Conservation (phyloP, 2,113 vertebrate genomes). For the Hystrix brachyura region DNA sequence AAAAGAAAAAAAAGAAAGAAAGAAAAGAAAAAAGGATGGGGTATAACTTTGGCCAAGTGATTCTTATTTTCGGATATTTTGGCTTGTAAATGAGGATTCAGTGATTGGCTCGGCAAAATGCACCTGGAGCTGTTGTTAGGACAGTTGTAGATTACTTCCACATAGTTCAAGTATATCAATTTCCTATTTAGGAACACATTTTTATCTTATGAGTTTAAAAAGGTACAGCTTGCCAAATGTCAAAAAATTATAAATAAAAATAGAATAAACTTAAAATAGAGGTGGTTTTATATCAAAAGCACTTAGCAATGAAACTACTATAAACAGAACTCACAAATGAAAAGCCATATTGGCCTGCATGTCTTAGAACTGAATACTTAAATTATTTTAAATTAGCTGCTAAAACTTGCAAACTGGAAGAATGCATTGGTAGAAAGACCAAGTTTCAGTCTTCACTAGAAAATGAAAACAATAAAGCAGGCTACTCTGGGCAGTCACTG, state of each 20-base stretch:
- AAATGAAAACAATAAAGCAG: background rate
- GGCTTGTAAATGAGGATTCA: background rate
- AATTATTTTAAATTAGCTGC: background rate
- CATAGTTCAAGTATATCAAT: background rate
- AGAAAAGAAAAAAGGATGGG: background rate
- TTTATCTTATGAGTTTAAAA: slow-evolving; percentile 25
- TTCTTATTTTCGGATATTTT: background rate
- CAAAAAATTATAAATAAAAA: background rate
- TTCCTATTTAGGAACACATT: background rate
- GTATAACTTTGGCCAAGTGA: background rate
- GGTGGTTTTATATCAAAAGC: background rate
- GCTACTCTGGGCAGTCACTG: background rate
- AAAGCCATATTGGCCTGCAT: background rate
- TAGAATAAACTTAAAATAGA: slow-evolving; percentile 20
- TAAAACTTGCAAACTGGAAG: background rate
- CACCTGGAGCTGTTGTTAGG: background rate
- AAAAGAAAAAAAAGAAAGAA: background rate
- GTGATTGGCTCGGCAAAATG: background rate
- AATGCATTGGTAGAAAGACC: background rate
- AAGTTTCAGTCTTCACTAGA: background rate
- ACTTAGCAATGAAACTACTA: background rate
- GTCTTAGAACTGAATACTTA: background rate
- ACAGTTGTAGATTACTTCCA: background rate
- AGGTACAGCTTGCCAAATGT: background rate
- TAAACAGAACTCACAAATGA: background rate